phyloP scores from a whole-genome alignment of 2,797 vertebrate species.

The Rhinatrema bivittatum region DNA sequence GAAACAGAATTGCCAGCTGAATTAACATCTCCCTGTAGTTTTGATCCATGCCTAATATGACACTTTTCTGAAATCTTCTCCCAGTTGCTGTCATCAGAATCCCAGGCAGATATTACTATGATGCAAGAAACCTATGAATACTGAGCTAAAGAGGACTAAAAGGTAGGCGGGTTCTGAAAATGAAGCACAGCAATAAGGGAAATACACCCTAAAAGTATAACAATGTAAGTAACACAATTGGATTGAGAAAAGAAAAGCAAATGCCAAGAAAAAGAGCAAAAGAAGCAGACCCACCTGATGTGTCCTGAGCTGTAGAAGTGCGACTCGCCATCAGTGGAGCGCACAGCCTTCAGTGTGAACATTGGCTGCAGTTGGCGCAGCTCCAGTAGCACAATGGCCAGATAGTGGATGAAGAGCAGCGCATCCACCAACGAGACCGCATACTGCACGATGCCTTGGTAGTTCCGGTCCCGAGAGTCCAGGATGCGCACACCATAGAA shows the following conservation, averaged over 20 bases:
- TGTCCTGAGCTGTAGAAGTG: conserved; percentile 86
- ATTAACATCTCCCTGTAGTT: too few species aligned
- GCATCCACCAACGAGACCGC: conserved; percentile 89
- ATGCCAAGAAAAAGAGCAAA: not conserved
- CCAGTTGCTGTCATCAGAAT: too few species aligned
- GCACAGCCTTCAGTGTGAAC: conserved; percentile 82
- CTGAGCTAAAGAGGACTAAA: too few species aligned
- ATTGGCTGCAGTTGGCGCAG: conserved; percentile 81
- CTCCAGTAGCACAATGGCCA: conserved; percentile 89
- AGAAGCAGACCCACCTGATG: conserved; percentile 64
- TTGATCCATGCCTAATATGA: too few species aligned
- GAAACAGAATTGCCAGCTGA: too few species aligned
- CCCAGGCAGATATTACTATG: too few species aligned
- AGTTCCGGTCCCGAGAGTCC: conserved; percentile 84
- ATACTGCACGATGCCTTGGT: conserved; percentile 90
- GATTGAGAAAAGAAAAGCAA: not conserved
- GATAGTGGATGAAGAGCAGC: conserved; percentile 90
- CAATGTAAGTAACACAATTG: too few species aligned
- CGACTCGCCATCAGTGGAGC: conserved; percentile 82
- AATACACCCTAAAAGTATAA: too few species aligned
- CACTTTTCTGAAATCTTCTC: too few species aligned
- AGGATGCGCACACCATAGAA: conserved; percentile 93
- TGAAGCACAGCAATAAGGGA: too few species aligned
- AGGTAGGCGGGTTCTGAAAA: too few species aligned
- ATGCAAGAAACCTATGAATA: too few species aligned